A percentile compares a stretch with the other conserved stretches of the same genome.
Evolutionary conservation across 2,888 invertebrate genomes (phyloP).

Genomic region (Vannuccia rotundouncinata): DNA sequence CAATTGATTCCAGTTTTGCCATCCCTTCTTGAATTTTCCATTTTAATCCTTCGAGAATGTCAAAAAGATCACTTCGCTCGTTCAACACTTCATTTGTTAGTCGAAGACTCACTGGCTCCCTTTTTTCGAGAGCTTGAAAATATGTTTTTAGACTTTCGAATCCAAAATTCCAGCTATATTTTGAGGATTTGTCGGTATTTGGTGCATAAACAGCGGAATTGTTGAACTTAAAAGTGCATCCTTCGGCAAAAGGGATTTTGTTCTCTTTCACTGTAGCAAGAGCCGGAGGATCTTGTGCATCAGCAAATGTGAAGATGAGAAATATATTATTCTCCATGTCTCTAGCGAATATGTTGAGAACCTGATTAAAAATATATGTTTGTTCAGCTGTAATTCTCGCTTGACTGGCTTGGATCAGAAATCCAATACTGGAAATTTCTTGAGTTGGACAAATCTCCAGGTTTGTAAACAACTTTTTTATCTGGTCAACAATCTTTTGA

Average conservation of each 20-base stretch:
- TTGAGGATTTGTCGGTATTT: neutral
- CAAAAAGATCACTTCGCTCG: conserved; percentile 41
- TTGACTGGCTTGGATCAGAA: conserved; percentile 42
- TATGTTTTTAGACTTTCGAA: conserved; percentile 41
- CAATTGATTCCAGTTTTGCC: conserved; percentile 35
- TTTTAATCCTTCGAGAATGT: conserved; percentile 40
- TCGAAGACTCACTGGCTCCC: conserved; percentile 39
- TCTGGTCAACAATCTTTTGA: conserved; percentile 25
- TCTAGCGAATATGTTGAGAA: conserved; percentile 43
- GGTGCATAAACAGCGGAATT: conserved; percentile 41
- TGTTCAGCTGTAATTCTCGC: conserved; percentile 16
- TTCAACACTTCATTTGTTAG: conserved; percentile 42
- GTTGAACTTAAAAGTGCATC: conserved; percentile 42
- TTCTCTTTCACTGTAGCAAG: conserved; percentile 40
- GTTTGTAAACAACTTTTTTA: conserved; percentile 35
- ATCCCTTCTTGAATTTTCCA: conserved; percentile 41
- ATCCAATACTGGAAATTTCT: conserved; percentile 39
- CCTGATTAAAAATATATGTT: conserved; percentile 36
- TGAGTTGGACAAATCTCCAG: conserved; percentile 36
- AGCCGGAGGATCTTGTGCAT: conserved; percentile 43
- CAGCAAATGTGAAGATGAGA: conserved; percentile 43
- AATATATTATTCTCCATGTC: conserved; percentile 43
- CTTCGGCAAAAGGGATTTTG: conserved; percentile 39
- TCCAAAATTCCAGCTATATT: conserved; percentile 42
- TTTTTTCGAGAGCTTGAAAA: conserved; percentile 39